Percentiles rank a stretch among this genome's conserved stretches.
Evolutionary conservation across 2,888 invertebrate genomes (phyloP).

Genomic region (Idaea biselata): DNA sequence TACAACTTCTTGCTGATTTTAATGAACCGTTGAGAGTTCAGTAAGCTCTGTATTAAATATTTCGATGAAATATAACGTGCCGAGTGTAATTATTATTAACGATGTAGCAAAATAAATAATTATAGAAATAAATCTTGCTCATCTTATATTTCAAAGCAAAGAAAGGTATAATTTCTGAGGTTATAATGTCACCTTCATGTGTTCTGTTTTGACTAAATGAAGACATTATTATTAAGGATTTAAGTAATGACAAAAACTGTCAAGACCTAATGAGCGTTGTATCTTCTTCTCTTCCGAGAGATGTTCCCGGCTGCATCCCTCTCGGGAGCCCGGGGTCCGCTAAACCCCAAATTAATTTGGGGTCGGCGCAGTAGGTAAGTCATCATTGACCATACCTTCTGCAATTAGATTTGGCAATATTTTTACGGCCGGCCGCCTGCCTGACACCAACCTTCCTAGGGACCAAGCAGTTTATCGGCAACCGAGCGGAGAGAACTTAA

Average conservation of each 20-base stretch:
- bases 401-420: no score
- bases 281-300: no score
- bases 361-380: no score
- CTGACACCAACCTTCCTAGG: no score
- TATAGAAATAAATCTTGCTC: background rate
- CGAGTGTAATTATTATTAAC: constrained; percentile 38
- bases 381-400: no score
- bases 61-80: constrained; percentile 41
- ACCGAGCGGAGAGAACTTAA: no score
- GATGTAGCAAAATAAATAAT: background rate
- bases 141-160: background rate
- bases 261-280: no score
- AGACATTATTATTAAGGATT: background rate
- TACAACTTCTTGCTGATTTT: constrained; percentile 44
- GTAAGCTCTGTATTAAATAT: constrained; percentile 27
- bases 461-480: no score
- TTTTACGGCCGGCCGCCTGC: no score
- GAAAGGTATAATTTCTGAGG: background rate
- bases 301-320: no score
- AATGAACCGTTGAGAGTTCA: constrained; percentile 46
- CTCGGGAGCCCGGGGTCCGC: no score
- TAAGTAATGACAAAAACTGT: background rate
- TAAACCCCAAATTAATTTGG: no score
- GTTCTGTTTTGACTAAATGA: background rate
- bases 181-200: background rate